A percentile compares a stretch with the other conserved stretches of the same genome.
Conservation (phyloP, 2,113 vertebrate genomes). For the Neomonachus schauinslandi region DNA sequence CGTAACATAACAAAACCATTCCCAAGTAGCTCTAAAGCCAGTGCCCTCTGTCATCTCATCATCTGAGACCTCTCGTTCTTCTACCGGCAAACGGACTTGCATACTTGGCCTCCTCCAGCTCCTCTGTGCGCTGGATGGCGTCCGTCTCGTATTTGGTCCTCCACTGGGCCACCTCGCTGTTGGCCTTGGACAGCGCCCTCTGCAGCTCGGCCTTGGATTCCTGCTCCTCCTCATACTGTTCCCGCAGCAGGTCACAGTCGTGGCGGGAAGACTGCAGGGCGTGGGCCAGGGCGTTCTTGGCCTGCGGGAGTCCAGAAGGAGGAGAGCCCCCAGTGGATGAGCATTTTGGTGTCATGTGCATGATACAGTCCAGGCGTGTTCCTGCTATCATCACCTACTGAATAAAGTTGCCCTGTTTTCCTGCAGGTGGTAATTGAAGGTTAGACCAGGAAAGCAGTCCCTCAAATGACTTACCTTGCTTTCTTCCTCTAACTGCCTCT, state of each 20-base stretch:
- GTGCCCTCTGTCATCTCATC: background rate
- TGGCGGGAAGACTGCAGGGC: constrained; percentile 90
- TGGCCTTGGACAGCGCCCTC: constrained; percentile 89
- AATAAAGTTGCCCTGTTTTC: background rate
- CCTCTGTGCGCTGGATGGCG: constrained; percentile 91
- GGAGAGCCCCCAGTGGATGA: background rate
- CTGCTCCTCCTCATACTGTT: constrained; percentile 93
- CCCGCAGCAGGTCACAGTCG: constrained; percentile 90
- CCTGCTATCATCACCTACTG: background rate
- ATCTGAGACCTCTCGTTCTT: background rate
- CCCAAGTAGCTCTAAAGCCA: background rate
- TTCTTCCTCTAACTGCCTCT: constrained; percentile 89
- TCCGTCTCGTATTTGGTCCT: constrained; percentile 92
- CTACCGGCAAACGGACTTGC: background rate
- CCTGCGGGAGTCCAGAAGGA: constrained; percentile 79
- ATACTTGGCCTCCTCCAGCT: constrained; percentile 95
- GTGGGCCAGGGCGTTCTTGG: constrained; percentile 90
- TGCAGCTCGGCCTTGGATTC: constrained; percentile 90
- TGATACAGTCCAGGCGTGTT: background rate
- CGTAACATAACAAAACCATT: background rate
- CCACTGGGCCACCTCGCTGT: constrained; percentile 91
- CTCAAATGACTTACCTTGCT: constrained; percentile 80
- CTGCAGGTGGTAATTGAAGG: background rate
- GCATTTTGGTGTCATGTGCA: background rate
- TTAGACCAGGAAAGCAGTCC: background rate